A percentile compares a stretch with the other conserved stretches of the same genome.
phyloP scores from a whole-genome alignment of 2,888 invertebrate genomes.

The Deilephila porcellus region DNA sequence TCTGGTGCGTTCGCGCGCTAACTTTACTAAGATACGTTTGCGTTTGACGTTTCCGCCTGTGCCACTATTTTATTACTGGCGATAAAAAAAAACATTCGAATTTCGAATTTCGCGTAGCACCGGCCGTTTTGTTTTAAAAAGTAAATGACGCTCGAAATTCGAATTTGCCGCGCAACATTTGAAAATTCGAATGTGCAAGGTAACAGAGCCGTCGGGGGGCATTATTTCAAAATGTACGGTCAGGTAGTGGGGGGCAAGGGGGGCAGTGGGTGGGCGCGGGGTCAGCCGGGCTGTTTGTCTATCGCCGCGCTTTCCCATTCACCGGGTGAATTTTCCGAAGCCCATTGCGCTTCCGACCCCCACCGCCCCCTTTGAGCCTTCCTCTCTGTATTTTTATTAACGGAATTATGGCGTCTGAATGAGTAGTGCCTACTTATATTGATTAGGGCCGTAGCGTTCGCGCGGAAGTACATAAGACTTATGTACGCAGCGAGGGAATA shows the following conservation, averaged over 20 bases:
- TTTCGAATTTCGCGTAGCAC: constrained; percentile 33
- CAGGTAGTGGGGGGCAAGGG: constrained; percentile 57
- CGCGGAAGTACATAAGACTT: constrained; percentile 30
- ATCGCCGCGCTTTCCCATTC: constrained; percentile 83
- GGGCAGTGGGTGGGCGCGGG: constrained; percentile 58
- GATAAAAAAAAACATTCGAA: constrained; percentile 28
- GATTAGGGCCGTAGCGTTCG: constrained; percentile 62
- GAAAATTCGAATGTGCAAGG: constrained; percentile 38
- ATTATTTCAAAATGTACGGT: constrained; percentile 81
- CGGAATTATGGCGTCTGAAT: constrained; percentile 81
- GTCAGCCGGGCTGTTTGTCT: constrained; percentile 81
- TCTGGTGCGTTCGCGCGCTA: constrained; percentile 70
- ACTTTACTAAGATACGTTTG: constrained; percentile 76
- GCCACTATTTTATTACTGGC: constrained; percentile 39
- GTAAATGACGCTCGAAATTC: constrained; percentile 42
- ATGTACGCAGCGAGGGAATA: constrained; percentile 23
- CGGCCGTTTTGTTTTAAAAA: constrained; percentile 33
- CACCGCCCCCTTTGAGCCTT: constrained; percentile 61
- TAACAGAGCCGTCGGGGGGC: constrained; percentile 65
- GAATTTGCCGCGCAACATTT: constrained; percentile 35
- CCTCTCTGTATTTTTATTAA: constrained; percentile 82
- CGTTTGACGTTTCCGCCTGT: constrained; percentile 57
- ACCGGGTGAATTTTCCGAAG: constrained; percentile 83
- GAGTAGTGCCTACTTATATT: constrained; percentile 78
- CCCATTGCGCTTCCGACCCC: constrained; percentile 75